Conservation (phyloP, 2,888 invertebrate species). For the Elegia similella region DNA sequence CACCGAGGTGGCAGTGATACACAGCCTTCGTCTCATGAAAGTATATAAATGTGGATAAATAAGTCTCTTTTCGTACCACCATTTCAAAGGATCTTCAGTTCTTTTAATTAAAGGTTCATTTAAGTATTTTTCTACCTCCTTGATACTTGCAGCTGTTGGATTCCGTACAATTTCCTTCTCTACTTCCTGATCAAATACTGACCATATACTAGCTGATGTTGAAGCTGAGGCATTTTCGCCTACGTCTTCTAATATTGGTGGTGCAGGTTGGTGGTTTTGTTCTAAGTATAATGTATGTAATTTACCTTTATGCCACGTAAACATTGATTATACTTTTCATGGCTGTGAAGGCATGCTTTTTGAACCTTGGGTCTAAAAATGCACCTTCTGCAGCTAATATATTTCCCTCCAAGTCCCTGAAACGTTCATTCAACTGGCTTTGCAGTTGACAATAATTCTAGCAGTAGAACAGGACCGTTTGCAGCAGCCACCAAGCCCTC, state of each 20-base stretch:
- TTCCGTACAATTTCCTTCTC: slow-evolving; percentile 22
- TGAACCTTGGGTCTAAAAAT: slow-evolving; percentile 27
- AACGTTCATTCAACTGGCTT: too few relatives aligned
- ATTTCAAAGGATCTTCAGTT: slow-evolving; percentile 26
- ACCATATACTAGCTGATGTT: too few relatives aligned
- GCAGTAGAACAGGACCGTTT: neutral
- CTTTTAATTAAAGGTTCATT: slow-evolving; percentile 25
- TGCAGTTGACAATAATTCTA: too few relatives aligned
- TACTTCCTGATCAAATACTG: too few relatives aligned
- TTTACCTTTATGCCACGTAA: too few relatives aligned
- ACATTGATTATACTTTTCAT: slow-evolving; percentile 19
- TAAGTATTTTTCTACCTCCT: slow-evolving; percentile 26
- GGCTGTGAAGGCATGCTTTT: slow-evolving; percentile 26
- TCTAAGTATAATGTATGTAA: slow-evolving; percentile 14
- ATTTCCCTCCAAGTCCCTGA: too few relatives aligned
- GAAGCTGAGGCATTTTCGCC: too few relatives aligned
- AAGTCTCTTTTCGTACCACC: slow-evolving; percentile 26
- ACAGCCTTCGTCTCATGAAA: neutral
- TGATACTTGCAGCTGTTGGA: slow-evolving; percentile 24
- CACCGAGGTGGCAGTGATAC: too few relatives aligned
- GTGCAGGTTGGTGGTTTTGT: slow-evolving; percentile 14
- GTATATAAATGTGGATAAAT: slow-evolving; percentile 21
- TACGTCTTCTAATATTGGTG: slow-evolving; percentile 6
- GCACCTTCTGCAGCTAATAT: slow-evolving; percentile 12
- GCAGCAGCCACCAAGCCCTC: neutral